Percentiles rank a stretch among this genome's conserved stretches.
Evolutionary conservation across 2,113 vertebrate genomes (phyloP).

Genomic region (Mohoua ochrocephala): DNA sequence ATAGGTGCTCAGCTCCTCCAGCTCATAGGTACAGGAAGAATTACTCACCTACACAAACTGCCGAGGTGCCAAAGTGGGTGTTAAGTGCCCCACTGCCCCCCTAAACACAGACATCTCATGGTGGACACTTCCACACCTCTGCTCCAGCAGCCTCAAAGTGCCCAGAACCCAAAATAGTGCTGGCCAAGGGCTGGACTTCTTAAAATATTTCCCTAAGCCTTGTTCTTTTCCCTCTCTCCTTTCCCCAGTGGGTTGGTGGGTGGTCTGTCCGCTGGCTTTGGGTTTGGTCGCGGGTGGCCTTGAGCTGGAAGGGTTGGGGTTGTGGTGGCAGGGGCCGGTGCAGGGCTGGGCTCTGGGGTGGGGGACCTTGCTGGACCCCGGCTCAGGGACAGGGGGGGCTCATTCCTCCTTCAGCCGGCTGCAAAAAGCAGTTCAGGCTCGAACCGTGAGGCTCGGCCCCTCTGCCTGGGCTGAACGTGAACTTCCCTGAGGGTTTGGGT

Average conservation of each 20-base stretch:
- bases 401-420: not conserved
- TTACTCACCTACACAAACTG: rapidly evolving
- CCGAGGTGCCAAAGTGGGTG: not conserved
- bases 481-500: not conserved
- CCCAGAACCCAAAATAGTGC: not conserved
- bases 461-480: not conserved
- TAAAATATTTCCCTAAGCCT: not conserved
- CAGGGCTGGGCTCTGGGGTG: not conserved
- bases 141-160: not conserved
- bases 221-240: not conserved
- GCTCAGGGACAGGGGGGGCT: not conserved
- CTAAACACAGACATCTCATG: not conserved
- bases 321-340: not conserved
- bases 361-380: rapidly evolving
- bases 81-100: not conserved
- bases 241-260: not conserved
- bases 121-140: not conserved
- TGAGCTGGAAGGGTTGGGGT: not conserved
- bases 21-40: not conserved
- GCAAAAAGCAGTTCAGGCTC: not conserved
- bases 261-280: not conserved
- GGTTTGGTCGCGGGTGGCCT: not conserved
- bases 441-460: not conserved
- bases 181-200: not conserved
- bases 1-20: not conserved